Conservation (phyloP, 2,888 invertebrate species). For the Heliconius erato region DNA sequence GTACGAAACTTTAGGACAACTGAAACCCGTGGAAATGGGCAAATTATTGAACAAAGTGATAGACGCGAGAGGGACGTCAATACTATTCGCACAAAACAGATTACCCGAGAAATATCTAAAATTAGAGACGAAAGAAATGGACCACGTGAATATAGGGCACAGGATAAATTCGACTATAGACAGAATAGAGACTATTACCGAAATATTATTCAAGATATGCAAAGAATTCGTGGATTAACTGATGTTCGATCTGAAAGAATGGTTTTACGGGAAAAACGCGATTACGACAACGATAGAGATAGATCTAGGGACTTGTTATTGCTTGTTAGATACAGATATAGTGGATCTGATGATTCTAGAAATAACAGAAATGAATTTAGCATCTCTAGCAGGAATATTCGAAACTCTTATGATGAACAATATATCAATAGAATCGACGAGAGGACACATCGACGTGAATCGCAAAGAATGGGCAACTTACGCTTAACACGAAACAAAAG, state of each 20-base stretch:
- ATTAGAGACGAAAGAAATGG: background rate
- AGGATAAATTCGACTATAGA: background rate
- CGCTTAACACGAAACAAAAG: background rate
- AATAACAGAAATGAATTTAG: conserved; percentile 2
- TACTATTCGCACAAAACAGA: background rate
- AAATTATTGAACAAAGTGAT: background rate
- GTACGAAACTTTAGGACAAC: background rate
- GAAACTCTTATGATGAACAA: background rate
- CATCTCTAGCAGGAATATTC: background rate
- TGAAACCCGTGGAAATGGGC: background rate
- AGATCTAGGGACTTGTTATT: background rate
- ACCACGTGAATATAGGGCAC: background rate
- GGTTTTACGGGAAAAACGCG: background rate
- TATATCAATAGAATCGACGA: background rate
- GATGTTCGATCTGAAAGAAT: background rate
- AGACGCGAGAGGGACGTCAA: background rate
- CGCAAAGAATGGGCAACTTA: background rate
- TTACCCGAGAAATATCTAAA: background rate
- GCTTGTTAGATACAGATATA: background rate
- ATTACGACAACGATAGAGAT: background rate
- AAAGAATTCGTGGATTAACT: background rate
- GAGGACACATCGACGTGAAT: background rate
- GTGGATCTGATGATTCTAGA: background rate
- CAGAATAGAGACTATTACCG: background rate
- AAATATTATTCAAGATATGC: too few species aligned